Conservation (phyloP, 2,888 invertebrate species). For the Caradrina clavipalpis region DNA sequence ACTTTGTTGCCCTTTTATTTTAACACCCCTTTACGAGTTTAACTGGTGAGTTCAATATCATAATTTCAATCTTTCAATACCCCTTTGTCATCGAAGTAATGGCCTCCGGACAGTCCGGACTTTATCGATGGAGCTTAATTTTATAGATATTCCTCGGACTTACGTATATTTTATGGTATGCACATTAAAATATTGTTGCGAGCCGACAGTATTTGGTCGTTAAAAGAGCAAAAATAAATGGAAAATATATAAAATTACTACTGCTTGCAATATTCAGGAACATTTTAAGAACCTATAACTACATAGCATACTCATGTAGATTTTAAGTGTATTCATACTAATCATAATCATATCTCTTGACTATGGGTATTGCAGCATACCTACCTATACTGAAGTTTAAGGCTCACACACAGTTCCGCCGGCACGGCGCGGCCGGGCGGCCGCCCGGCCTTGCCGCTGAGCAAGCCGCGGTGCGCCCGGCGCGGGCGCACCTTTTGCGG, state of each 20-base stretch:
- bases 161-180: constrained; percentile 50
- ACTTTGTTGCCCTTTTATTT: constrained; percentile 20
- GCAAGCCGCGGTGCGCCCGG: no score
- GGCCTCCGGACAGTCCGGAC: constrained; percentile 38
- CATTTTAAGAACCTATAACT: no score
- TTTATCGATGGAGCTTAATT: constrained; percentile 54
- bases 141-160: constrained; percentile 36
- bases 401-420: no score
- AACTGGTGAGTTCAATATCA: constrained; percentile 45
- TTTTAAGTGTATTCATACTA: no score
- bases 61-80: constrained; percentile 52
- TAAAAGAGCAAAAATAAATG: constrained; percentile 7
- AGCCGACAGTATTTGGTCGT: constrained; percentile 11
- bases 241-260: neutral
- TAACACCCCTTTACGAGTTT: constrained; percentile 19
- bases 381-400: no score
- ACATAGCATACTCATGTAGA: no score
- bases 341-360: no score
- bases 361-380: no score
- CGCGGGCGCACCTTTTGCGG: no score
- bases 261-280: neutral
- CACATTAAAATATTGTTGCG: constrained; percentile 49
- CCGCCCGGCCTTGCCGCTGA: no score
- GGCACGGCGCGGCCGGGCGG: no score
- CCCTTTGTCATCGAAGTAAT: constrained; percentile 56